Conservation (phyloP, 2,113 vertebrate genomes). For the Bubo scandiacus region DNA sequence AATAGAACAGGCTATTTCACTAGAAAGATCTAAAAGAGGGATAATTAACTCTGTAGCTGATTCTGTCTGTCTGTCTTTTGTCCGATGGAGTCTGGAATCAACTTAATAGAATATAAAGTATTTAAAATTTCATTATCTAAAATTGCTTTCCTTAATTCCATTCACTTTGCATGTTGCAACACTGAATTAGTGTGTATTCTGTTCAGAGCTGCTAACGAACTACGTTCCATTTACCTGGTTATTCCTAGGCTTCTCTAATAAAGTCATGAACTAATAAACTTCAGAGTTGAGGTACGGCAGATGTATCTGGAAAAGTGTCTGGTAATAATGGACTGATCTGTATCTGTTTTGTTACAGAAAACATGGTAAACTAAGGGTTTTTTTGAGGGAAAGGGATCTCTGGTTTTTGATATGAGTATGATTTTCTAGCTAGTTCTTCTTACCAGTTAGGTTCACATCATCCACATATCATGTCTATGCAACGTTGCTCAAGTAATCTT, state of each 20-base stretch:
- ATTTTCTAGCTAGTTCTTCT: not conserved
- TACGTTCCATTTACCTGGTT: slow-evolving; percentile 45
- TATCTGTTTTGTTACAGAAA: not conserved
- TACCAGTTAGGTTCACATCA: not conserved
- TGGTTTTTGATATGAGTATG: not conserved
- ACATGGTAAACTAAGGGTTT: not conserved
- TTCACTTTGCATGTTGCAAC: slow-evolving; percentile 59
- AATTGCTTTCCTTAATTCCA: slow-evolving; percentile 57
- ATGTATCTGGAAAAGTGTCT: slow-evolving; percentile 53
- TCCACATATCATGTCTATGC: not conserved
- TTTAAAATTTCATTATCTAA: slow-evolving; percentile 56
- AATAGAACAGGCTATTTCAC: slow-evolving; percentile 20
- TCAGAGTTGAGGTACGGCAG: slow-evolving; percentile 48
- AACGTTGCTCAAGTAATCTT: not conserved
- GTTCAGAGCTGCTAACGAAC: slow-evolving; percentile 60
- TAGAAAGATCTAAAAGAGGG: slow-evolving; percentile 51
- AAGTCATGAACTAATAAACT: slow-evolving; percentile 53
- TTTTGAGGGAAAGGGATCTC: not conserved
- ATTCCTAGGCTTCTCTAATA: slow-evolving; percentile 37
- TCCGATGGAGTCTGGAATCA: slow-evolving; percentile 45
- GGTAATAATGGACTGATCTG: slow-evolving; percentile 35
- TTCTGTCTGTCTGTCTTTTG: slow-evolving; percentile 60
- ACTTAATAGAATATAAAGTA: slow-evolving; percentile 57
- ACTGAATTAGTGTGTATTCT: slow-evolving; percentile 35
- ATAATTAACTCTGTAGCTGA: slow-evolving; percentile 58